Conservation (phyloP, 2,888 invertebrate genomes). For the Atherix ibis region DNA sequence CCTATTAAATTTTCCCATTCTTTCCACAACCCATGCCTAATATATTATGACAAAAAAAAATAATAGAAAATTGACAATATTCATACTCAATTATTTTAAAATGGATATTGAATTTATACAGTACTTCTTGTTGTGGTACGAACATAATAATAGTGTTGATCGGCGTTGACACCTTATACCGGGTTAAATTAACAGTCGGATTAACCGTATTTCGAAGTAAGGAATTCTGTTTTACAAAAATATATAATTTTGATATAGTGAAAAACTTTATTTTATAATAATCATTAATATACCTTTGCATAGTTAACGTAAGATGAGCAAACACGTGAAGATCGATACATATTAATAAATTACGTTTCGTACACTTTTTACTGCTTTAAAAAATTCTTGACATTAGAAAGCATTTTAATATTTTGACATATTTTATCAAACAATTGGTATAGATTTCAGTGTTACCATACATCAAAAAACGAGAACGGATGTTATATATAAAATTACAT, state of each 20-base stretch:
- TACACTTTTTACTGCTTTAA: too few species aligned
- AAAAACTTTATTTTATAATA: background rate
- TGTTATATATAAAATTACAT: too few species aligned
- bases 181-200: slow-evolving; percentile 11
- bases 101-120: too few species aligned
- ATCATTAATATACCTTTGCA: slow-evolving; percentile 4
- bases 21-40: slow-evolving; percentile 90
- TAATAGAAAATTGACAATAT: slow-evolving; percentile 5
- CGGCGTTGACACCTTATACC: slow-evolving; percentile 47
- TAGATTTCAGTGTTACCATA: too few species aligned
- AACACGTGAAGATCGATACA: slow-evolving; percentile 7
- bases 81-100: too few species aligned
- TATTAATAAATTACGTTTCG: slow-evolving; percentile 1
- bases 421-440: too few species aligned
- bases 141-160: slow-evolving; percentile 90
- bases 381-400: too few species aligned
- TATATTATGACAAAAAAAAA: slow-evolving; percentile 19
- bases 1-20: slow-evolving; percentile 94
- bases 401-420: too few species aligned
- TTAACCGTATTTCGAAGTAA: slow-evolving; percentile 1
- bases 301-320: slow-evolving; percentile 5
- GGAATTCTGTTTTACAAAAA: slow-evolving; percentile 3
- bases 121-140: slow-evolving; percentile 97
- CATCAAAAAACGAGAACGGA: too few species aligned
- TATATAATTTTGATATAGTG: background rate